Percentiles rank a stretch among this genome's conserved stretches.
Conservation (phyloP, 2,888 invertebrate species). For the Sericinus montela region DNA sequence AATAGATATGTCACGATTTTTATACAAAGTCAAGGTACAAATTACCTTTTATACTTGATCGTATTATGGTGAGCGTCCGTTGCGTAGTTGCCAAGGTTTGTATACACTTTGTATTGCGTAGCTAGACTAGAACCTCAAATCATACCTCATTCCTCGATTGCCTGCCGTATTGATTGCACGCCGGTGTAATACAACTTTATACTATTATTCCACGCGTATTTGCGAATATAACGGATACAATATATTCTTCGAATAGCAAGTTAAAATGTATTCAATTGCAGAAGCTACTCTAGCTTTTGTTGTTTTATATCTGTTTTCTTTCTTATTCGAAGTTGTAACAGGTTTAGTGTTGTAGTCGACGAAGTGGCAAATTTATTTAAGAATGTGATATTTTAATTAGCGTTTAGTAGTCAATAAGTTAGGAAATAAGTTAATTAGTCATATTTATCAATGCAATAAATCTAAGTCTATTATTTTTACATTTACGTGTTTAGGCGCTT, state of each 20-base stretch:
- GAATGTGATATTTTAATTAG: constrained; percentile 61
- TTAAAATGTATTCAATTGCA: constrained; percentile 70
- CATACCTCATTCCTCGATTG: constrained; percentile 47
- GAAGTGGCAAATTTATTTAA: constrained; percentile 33
- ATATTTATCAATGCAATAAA: constrained; percentile 61
- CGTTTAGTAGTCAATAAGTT: constrained; percentile 37
- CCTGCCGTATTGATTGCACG: constrained; percentile 53
- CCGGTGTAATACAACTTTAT: constrained; percentile 21
- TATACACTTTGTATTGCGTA: constrained; percentile 18
- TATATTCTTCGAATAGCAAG: constrained; percentile 31
- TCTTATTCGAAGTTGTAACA: constrained; percentile 69
- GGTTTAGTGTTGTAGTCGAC: constrained; percentile 56
- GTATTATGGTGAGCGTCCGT: constrained; percentile 2
- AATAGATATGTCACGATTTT: constrained; percentile 4
- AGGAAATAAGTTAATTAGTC: constrained; percentile 50
- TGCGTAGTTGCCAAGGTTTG: constrained; percentile 17
- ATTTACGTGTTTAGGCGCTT: constrained; percentile 2
- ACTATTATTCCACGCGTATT: constrained; percentile 5
- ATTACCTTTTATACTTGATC: constrained; percentile 1
- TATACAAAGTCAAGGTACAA: not conserved
- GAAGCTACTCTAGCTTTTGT: constrained; percentile 69
- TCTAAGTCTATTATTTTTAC: constrained; percentile 7
- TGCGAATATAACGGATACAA: constrained; percentile 25
- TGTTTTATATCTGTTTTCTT: constrained; percentile 68
- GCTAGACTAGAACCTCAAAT: not conserved